phyloP scores from a whole-genome alignment of 2,888 invertebrate genomes.

The Lucinisca nassula region DNA sequence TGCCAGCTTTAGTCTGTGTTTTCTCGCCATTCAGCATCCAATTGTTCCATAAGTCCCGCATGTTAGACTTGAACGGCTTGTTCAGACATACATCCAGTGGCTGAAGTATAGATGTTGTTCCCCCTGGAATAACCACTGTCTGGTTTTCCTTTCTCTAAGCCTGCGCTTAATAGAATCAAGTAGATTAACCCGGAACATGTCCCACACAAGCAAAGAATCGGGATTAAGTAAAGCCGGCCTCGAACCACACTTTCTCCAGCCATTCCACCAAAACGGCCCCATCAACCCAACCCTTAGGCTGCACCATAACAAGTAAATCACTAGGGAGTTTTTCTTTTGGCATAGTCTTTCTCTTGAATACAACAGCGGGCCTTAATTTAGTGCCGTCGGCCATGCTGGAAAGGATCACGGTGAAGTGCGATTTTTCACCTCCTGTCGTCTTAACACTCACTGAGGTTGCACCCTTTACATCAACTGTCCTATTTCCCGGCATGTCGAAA shows the following conservation, averaged over 20 bases:
- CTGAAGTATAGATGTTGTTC: conserved; percentile 40
- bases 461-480: conserved; percentile 50
- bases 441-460: conserved; percentile 37
- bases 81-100: background rate
- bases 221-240: conserved; percentile 40
- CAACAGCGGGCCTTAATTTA: conserved; percentile 60
- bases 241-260: conserved; percentile 55
- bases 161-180: background rate
- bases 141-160: background rate
- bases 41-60: too few species aligned
- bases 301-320: conserved; percentile 38
- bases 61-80: background rate
- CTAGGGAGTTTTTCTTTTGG: conserved; percentile 61
- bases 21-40: too few species aligned
- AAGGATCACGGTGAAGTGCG: conserved; percentile 67
- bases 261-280: conserved; percentile 27
- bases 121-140: conserved; percentile 53
- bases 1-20: conserved; percentile 32
- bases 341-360: conserved; percentile 66
- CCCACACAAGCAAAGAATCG: conserved; percentile 52
- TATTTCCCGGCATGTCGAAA: conserved; percentile 47
- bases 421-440: conserved; percentile 54
- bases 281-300: conserved; percentile 62
- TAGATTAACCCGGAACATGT: conserved; percentile 47
- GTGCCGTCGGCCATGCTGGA: conserved; percentile 63